Base-by-base conservation (phyloP, 2,797 vertebrate genomes). In the Apogon talboti region DNA sequence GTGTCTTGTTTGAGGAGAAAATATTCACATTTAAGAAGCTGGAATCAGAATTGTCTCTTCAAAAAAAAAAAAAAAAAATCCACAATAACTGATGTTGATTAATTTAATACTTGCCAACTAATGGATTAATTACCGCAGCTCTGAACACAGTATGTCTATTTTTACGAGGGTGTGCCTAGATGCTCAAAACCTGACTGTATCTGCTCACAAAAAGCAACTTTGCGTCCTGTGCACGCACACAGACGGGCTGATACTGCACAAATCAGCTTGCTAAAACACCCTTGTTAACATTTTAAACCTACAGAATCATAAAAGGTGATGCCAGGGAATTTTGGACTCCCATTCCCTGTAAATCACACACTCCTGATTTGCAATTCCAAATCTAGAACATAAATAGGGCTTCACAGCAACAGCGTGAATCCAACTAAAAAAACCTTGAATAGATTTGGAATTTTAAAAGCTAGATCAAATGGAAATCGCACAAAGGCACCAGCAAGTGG, bases 401-500 rank as follows among this genome's bases (percentile, higher is more conserved):
- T 92, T 90, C 90, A 87, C 79, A 49, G 91, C 84, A 87, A 76
- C 89, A 83, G 91, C 88, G 69, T 91, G 89, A 92, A 92, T 90
- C 92, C 87, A 88, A 88, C 81, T 79, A 79, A 88, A 93, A 92
- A 92, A 92, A 89, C 81, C 90, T 89, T 94, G 93, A 94, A 94
- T 93, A 94, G 92, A 93, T 94, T 94, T 93, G 84, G 91, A 91
- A 94, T 93, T 94, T 94, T 93, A 93, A 94, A 94, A 92, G 92
- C 91, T 63, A 94, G 93, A 94, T 94, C 93, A 94, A 94, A 94
- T 94, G 88, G 89, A 94, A 93, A 93, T 92, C 89, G 47, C 92
- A 94, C 93, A 94, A 95, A 94, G 89, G 92, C 92, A 79, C 81
- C 84, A 87, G 92, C 90, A 91, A 94, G 93, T 93, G 91, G 94